A percentile compares a stretch with the other conserved stretches of the same genome.
phyloP scores from a whole-genome alignment of 2,888 invertebrate species.

The Anarsia innoxiella region DNA sequence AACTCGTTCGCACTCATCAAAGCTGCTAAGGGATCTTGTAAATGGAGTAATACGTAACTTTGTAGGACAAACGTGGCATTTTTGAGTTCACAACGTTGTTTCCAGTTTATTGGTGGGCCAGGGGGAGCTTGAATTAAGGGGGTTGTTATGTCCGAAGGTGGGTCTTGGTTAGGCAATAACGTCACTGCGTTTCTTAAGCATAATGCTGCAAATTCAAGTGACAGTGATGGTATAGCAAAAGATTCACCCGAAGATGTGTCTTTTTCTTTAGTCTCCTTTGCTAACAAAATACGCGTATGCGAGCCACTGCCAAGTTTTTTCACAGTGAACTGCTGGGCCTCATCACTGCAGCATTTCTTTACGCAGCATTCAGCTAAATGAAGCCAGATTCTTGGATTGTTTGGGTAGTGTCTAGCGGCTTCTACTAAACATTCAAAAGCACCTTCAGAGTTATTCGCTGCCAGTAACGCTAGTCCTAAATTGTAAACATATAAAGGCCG shows the following conservation, averaged over 20 bases:
- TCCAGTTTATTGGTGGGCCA: conserved; percentile 77
- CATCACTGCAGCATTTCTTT: conserved; percentile 77
- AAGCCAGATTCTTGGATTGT: conserved; percentile 93
- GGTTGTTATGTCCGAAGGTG: conserved; percentile 42
- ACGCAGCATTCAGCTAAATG: conserved; percentile 96
- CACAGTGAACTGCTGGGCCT: conserved; percentile 57
- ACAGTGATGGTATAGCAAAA: conserved; percentile 90
- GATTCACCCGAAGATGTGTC: conserved; percentile 77
- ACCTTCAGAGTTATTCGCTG: conserved; percentile 85
- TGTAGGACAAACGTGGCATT: conserved; percentile 84
- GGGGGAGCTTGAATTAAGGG: conserved; percentile 72
- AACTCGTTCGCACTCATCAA: conserved; percentile 85
- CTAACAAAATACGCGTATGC: conserved; percentile 55
- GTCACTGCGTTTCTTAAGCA: conserved; percentile 90
- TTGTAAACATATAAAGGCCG: conserved; percentile 85
- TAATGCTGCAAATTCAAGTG: conserved; percentile 91
- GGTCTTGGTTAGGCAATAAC: conserved; percentile 77
- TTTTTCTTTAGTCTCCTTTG: conserved; percentile 56
- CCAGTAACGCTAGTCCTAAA: conserved; percentile 87
- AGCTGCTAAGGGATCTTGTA: conserved; percentile 88
- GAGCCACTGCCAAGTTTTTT: conserved; percentile 63
- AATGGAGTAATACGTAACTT: conserved; percentile 88
- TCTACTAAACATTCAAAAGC: conserved; percentile 95
- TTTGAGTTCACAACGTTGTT: conserved; percentile 75
- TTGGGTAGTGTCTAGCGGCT: conserved; percentile 88